Conservation (phyloP, 2,797 vertebrate genomes). For the Takifugu rubripes region DNA sequence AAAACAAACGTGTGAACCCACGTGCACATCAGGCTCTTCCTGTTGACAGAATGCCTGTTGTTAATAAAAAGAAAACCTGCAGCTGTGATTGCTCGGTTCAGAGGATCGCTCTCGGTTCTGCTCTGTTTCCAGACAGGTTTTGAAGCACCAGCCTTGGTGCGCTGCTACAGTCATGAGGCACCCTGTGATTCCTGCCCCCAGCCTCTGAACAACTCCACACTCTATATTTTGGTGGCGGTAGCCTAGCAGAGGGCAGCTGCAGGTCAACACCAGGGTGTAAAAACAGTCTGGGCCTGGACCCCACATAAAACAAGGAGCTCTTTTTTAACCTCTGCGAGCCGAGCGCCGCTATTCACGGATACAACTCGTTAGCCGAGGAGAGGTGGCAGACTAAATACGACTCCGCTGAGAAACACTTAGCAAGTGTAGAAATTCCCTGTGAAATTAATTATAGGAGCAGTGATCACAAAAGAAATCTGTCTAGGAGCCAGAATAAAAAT, state of each 20-base stretch:
- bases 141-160: too few relatives aligned
- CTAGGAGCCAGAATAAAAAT: conserved; percentile 5
- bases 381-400: conserved; percentile 50
- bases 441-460: conserved; percentile 64
- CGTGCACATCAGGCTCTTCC: too few relatives aligned
- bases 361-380: conserved; percentile 24
- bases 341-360: conserved; percentile 27
- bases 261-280: conserved; percentile 27
- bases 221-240: too few relatives aligned
- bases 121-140: too few relatives aligned
- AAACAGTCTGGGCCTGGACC: conserved; percentile 20
- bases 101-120: too few relatives aligned
- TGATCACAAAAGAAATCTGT: conserved; percentile 44
- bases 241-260: conserved; percentile 10
- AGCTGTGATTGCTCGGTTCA: too few relatives aligned
- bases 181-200: too few relatives aligned
- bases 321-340: conserved; percentile 38
- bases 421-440: conserved; percentile 52
- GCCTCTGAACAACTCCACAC: too few relatives aligned
- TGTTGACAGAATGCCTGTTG: too few relatives aligned
- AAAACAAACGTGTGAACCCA: too few relatives aligned
- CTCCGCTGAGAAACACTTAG: conserved; percentile 44
- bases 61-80: too few relatives aligned
- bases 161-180: too few relatives aligned
- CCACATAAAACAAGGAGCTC: conserved; percentile 49